Percentiles rank a stretch among this genome's conserved stretches.
These are phyloP conservation scores for Erebia ligea DNA, from an alignment of 2,888 invertebrate species.

Conservation along the genomic window DNA sequence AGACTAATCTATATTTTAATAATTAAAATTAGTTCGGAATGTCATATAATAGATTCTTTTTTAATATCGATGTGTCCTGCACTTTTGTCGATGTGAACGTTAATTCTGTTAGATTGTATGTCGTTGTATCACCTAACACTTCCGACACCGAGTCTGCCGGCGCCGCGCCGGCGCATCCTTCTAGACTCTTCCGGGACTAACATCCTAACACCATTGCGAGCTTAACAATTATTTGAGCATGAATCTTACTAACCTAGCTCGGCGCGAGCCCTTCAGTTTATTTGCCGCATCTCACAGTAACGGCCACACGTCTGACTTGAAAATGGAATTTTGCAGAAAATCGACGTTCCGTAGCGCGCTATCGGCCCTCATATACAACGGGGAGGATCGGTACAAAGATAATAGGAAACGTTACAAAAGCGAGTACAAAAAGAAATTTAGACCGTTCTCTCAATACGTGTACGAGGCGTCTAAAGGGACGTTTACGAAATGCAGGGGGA, in stretches of 20 bases:
- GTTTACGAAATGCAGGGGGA: conserved; percentile 85
- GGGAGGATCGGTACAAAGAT: conserved; percentile 85
- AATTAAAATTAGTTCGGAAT: conserved; percentile 70
- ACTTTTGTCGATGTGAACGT: conserved; percentile 70
- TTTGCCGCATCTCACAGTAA: conserved; percentile 75
- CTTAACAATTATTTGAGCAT: conserved; percentile 81
- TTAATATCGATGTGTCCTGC: conserved; percentile 72
- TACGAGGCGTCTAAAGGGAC: conserved; percentile 88
- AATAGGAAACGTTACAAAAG: conserved; percentile 88
- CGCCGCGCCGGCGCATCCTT: conserved; percentile 66
- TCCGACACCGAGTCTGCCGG: conserved; percentile 47
- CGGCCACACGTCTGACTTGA: conserved; percentile 76
- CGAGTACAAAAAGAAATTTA: conserved; percentile 92
- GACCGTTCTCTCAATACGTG: conserved; percentile 91
- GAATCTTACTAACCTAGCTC: conserved; percentile 77
- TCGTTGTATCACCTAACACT: conserved; percentile 81
- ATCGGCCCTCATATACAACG: conserved; percentile 83
- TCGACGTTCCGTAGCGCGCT: conserved; percentile 84
- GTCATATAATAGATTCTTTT: conserved; percentile 75
- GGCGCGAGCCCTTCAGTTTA: conserved; percentile 77
- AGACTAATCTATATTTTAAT: conserved; percentile 47
- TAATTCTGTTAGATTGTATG: conserved; percentile 79
- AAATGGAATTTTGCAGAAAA: conserved; percentile 83
- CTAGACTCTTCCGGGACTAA: conserved; percentile 74
- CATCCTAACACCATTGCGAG: conserved; percentile 81